phyloP scores from a whole-genome alignment of 2,113 vertebrate genomes.

The Platichthys stellatus region DNA sequence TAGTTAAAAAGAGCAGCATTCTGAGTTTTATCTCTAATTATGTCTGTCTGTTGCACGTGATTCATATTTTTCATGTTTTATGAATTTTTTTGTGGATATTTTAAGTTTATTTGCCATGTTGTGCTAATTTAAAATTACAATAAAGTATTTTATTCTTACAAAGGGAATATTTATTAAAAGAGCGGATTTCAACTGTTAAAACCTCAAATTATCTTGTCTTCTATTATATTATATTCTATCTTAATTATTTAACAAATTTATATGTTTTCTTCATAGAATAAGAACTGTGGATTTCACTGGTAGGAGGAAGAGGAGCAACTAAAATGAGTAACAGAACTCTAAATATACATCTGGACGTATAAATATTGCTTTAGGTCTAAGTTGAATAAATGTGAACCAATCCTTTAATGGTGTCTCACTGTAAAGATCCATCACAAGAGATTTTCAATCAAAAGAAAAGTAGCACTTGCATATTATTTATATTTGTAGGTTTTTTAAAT shows the following conservation, averaged over 20 bases:
- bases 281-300: neutral
- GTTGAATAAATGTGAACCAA: neutral
- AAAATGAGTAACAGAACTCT: neutral
- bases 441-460: constrained; percentile 53
- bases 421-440: constrained; percentile 22
- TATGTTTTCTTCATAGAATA: neutral
- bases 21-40: neutral
- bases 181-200: neutral
- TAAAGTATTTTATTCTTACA: neutral
- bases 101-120: neutral
- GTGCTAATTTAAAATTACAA: neutral
- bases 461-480: constrained; percentile 83
- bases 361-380: constrained; percentile 15
- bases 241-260: neutral
- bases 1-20: neutral
- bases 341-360: neutral
- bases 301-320: neutral
- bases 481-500: constrained; percentile 9
- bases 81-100: neutral
- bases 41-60: too few relatives aligned
- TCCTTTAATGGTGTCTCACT: constrained; percentile 2
- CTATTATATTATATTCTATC: too few relatives aligned
- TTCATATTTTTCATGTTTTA: too few relatives aligned
- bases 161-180: neutral
- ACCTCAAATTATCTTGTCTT: neutral